These are phyloP conservation scores for Phyllotis vaccarum DNA, from an alignment of 2,797 vertebrate genomes.

Conservation along the genomic window DNA sequence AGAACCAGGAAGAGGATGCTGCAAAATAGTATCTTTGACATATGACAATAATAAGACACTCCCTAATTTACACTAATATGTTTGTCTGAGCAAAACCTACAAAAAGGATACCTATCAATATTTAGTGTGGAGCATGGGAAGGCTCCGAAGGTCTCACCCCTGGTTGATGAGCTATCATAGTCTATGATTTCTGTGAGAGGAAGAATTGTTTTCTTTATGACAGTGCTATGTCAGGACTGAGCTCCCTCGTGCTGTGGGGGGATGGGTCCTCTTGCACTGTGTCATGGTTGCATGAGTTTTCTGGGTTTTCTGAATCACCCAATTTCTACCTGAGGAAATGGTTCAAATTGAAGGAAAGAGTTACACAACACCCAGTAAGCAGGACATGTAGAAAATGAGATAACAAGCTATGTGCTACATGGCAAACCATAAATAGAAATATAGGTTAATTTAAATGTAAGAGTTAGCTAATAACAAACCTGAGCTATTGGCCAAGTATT, in stretches of 20 bases:
- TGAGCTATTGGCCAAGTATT: too few relatives aligned
- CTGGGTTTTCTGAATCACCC: not conserved
- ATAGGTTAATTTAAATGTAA: too few relatives aligned
- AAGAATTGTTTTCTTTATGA: not conserved
- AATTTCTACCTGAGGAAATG: too few relatives aligned
- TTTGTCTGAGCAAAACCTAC: not conserved
- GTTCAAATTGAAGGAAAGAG: not conserved
- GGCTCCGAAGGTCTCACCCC: not conserved
- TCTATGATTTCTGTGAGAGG: not conserved
- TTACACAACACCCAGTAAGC: not conserved
- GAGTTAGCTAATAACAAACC: too few relatives aligned
- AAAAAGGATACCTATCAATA: not conserved
- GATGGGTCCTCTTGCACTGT: not conserved
- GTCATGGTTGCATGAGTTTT: not conserved
- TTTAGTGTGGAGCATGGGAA: not conserved
- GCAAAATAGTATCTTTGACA: not conserved
- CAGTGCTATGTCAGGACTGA: not conserved
- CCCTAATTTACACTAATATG: not conserved
- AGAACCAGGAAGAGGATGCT: not conserved
- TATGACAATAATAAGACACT: not conserved
- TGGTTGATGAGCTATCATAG: not conserved
- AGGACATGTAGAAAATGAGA: too few relatives aligned
- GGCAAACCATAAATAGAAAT: too few relatives aligned
- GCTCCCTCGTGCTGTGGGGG: not conserved
- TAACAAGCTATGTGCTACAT: too few relatives aligned